Evolutionary conservation across 2,888 invertebrate genomes (phyloP).

Genomic region (Pristionchus fissidentatus): DNA sequence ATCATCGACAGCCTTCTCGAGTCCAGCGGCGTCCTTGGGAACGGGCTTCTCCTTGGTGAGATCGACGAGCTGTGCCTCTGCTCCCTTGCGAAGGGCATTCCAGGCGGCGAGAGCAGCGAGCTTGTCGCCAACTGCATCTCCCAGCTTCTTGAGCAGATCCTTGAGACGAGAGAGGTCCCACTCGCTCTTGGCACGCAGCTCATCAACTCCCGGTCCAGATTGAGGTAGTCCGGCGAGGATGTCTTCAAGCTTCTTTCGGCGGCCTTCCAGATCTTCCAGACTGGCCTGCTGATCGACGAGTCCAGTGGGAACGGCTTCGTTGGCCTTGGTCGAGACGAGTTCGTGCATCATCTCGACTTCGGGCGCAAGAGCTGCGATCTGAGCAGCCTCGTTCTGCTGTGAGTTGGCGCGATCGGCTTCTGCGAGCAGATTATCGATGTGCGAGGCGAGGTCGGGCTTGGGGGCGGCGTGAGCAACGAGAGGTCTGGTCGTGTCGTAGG

Average conservation of each 20-base stretch:
- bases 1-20: conserved; percentile 43
- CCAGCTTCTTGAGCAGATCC: conserved; percentile 57
- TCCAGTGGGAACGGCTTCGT: conserved; percentile 55
- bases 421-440: conserved; percentile 3
- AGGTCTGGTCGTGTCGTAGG: not conserved
- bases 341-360: conserved; percentile 54
- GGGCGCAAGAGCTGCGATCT: conserved; percentile 57
- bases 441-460: conserved; percentile 24
- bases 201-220: conserved; percentile 51
- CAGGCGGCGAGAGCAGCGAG: conserved; percentile 62
- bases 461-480: conserved; percentile 19
- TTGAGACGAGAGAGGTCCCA: conserved; percentile 62
- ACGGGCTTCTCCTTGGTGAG: conserved; percentile 42
- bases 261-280: conserved; percentile 58
- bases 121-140: conserved; percentile 60
- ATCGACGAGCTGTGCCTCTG: conserved; percentile 56
- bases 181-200: conserved; percentile 51
- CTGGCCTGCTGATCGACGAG: conserved; percentile 57
- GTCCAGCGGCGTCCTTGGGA: conserved; percentile 37
- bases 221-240: conserved; percentile 51
- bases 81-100: conserved; percentile 60
- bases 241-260: conserved; percentile 57
- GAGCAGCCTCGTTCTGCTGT: conserved; percentile 54
- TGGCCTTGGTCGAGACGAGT: conserved; percentile 46
- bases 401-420: conserved; percentile 40